Evolutionary conservation across 2,888 invertebrate species (phyloP).

Genomic region (Leptinotarsa haldemani): DNA sequence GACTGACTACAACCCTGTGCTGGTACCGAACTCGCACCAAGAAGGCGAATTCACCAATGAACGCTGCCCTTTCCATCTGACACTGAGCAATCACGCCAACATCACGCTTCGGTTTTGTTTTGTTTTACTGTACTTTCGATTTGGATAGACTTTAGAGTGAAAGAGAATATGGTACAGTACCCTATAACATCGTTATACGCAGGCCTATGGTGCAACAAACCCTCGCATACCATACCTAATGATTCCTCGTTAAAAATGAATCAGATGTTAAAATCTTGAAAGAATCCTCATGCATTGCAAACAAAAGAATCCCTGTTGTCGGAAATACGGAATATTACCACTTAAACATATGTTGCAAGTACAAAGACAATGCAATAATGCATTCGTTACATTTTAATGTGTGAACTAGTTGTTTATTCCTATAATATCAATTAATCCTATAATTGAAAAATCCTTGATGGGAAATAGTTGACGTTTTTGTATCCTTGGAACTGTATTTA

Average conservation of each 20-base stretch:
- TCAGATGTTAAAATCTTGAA: conserved; percentile 8
- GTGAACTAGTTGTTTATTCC: background rate
- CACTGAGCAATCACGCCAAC: too few relatives aligned
- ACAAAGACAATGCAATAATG: background rate
- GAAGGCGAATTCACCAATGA: too few relatives aligned
- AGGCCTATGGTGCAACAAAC: background rate
- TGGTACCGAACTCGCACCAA: too few relatives aligned
- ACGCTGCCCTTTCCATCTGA: too few relatives aligned
- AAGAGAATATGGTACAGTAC: too few relatives aligned
- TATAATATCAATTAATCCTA: too few relatives aligned
- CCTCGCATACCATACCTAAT: conserved; percentile 6
- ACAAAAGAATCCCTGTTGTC: conserved; percentile 5
- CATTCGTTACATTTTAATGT: conserved; percentile 5
- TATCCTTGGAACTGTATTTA: background rate
- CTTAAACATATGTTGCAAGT: background rate
- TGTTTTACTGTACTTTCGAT: too few relatives aligned
- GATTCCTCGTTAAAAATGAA: conserved; percentile 12
- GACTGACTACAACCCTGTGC: too few relatives aligned
- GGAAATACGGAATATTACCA: conserved; percentile 1
- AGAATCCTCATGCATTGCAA: background rate
- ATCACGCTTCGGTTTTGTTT: too few relatives aligned
- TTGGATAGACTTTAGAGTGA: too few relatives aligned
- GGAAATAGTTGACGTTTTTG: background rate
- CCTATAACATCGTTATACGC: background rate
- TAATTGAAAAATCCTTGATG: background rate